Conservation (phyloP, 2,888 invertebrate genomes). For the Mantis religiosa region DNA sequence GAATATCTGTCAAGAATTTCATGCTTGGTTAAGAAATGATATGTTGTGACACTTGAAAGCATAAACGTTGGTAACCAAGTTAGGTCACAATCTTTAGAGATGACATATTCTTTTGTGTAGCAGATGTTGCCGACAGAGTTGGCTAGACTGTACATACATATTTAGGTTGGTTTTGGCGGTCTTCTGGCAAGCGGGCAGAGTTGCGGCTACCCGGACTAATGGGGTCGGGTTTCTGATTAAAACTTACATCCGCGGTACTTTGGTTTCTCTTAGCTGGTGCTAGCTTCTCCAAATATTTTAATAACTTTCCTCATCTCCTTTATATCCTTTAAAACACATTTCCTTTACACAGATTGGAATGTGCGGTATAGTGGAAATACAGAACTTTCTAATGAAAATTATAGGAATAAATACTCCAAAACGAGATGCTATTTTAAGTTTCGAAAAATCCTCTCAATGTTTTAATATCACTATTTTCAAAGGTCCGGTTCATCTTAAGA, state of each 20-base stretch:
- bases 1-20: no score
- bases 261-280: background rate
- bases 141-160: background rate
- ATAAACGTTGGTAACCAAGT: background rate
- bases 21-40: no score
- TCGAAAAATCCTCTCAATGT: no score
- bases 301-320: background rate
- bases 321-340: background rate
- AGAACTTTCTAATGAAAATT: no score
- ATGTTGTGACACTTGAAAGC: no score
- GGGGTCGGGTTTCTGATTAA: background rate
- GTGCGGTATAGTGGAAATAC: no score
- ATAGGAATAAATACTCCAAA: no score
- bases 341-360: background rate
- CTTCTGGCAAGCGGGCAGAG: background rate
- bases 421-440: no score
- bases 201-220: background rate
- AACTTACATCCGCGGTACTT: background rate
- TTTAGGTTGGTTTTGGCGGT: background rate
- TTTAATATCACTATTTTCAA: no score
- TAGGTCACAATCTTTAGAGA: background rate
- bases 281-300: background rate
- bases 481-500: no score
- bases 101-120: background rate
- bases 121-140: background rate